Evolutionary conservation across 2,888 invertebrate genomes (phyloP).

Genomic region (Mycalesis mineus): DNA sequence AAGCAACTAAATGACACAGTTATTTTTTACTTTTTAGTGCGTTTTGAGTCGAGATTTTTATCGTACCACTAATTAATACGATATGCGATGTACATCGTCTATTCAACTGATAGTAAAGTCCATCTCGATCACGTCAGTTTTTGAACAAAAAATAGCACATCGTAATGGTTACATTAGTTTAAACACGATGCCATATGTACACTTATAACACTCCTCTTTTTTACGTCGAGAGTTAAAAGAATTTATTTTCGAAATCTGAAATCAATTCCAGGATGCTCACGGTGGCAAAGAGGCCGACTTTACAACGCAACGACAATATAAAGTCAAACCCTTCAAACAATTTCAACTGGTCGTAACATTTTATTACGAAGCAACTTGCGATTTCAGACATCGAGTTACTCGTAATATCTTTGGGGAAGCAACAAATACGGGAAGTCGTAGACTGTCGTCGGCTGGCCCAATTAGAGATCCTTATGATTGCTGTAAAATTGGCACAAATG

Average conservation of each 20-base stretch:
- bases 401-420: constrained; percentile 29
- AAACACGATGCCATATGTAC: no score
- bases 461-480: constrained; percentile 24
- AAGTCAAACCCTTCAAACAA: constrained; percentile 13
- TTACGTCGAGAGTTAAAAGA: neutral
- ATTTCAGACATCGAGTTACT: constrained; percentile 24
- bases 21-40: no score
- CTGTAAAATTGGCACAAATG: constrained; percentile 9
- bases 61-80: no score
- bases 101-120: no score
- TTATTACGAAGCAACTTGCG: constrained; percentile 22
- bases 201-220: no score
- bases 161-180: no score
- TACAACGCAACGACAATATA: constrained; percentile 2
- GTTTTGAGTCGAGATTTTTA: no score
- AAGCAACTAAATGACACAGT: no score
- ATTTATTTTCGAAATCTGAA: neutral
- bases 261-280: neutral
- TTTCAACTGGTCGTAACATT: constrained; percentile 21
- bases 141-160: no score
- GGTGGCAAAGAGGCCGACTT: neutral
- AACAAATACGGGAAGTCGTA: constrained; percentile 29
- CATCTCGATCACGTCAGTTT: no score
- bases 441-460: constrained; percentile 24
- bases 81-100: no score